A percentile compares a stretch with the other conserved stretches of the same genome.
Evolutionary conservation across 2,888 invertebrate species (phyloP).

Genomic region (Oligia latruncula): DNA sequence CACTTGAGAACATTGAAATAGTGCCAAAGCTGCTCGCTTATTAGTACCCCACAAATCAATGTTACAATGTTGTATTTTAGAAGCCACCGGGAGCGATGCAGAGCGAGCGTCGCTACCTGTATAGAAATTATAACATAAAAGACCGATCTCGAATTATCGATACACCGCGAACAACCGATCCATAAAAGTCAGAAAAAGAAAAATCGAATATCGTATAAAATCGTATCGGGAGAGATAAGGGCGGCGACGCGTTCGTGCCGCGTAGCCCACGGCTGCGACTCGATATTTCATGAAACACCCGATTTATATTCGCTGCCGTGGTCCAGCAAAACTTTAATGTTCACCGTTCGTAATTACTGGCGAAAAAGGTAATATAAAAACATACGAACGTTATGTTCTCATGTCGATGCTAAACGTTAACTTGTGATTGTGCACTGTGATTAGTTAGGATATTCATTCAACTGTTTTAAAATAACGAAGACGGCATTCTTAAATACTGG

Average conservation of each 20-base stretch:
- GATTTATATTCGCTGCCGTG: constrained; percentile 87
- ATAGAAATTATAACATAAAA: constrained; percentile 81
- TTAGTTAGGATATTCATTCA: constrained; percentile 44
- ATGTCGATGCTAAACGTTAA: constrained; percentile 55
- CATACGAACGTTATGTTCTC: constrained; percentile 61
- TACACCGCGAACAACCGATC: constrained; percentile 87
- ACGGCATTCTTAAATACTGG: constrained; percentile 19
- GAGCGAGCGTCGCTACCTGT: constrained; percentile 70
- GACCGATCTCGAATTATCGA: constrained; percentile 86
- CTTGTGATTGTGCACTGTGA: constrained; percentile 44
- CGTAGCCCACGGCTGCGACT: constrained; percentile 87
- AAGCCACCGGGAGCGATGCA: constrained; percentile 65
- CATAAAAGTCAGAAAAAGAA: constrained; percentile 88
- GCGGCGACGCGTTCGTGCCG: constrained; percentile 82
- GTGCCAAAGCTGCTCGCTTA: constrained; percentile 58
- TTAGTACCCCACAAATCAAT: constrained; percentile 60
- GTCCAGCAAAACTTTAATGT: constrained; percentile 85
- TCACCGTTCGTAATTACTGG: constrained; percentile 85
- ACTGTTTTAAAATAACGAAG: constrained; percentile 1
- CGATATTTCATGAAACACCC: constrained; percentile 89
- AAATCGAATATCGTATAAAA: constrained; percentile 88
- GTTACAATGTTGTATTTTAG: constrained; percentile 62
- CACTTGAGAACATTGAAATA: constrained; percentile 66
- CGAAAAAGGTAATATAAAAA: constrained; percentile 79
- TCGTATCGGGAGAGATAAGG: constrained; percentile 87